These are phyloP conservation scores for Tiphia femorata DNA, from an alignment of 2,888 invertebrate species.

Conservation along the genomic window DNA sequence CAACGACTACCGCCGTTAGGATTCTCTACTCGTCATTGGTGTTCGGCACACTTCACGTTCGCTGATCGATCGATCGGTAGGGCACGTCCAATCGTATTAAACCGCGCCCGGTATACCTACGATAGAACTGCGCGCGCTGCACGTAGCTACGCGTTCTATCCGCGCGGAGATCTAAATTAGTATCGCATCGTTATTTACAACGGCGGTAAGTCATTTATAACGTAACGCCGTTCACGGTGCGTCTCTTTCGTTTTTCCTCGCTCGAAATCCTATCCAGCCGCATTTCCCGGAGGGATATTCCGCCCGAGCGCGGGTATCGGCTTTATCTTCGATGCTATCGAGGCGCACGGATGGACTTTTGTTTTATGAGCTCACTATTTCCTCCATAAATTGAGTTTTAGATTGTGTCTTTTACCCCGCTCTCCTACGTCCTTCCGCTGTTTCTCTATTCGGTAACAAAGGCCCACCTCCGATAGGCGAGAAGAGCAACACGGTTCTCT, in stretches of 20 bases:
- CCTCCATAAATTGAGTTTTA: conserved; percentile 36
- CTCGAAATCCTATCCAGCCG: neutral
- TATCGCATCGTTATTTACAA: conserved; percentile 40
- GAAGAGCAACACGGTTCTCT: no score
- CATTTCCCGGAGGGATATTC: conserved; percentile 28
- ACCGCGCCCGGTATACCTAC: no score
- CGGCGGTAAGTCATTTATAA: conserved; percentile 23
- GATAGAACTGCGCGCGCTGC: neutral
- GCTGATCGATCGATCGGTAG: no score
- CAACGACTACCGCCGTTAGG: no score
- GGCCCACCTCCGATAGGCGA: no score
- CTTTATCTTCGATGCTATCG: conserved; percentile 41
- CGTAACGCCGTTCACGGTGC: conserved; percentile 8
- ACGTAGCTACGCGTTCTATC: conserved; percentile 22
- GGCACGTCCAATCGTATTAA: no score
- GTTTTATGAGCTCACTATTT: conserved; percentile 42
- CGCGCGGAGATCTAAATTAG: conserved; percentile 43
- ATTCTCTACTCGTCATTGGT: no score
- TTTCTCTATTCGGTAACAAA: no score
- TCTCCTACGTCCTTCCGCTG: no score
- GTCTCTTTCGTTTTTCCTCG: conserved; percentile 17
- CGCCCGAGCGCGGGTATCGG: conserved; percentile 28
- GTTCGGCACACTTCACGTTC: no score
- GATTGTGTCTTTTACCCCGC: no score
- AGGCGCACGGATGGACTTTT: conserved; percentile 31